Evolutionary conservation across 2,888 invertebrate species (phyloP), one percentile per base, ranked within the genome.

Genomic region (Oscheius myriophilus): DNA sequence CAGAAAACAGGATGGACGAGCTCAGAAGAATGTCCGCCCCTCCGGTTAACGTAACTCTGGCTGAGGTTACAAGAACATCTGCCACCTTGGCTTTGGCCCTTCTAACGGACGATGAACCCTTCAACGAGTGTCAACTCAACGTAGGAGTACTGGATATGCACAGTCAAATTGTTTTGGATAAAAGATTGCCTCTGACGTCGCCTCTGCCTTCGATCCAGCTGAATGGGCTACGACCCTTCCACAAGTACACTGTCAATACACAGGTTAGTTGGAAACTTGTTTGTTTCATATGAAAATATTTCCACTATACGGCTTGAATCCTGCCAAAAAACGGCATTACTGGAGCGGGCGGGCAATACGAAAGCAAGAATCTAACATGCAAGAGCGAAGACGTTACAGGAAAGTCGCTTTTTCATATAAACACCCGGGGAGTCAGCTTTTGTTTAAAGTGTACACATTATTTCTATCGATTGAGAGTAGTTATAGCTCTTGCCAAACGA

Each of bases 241-340:
- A 83, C 69, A 82, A 83, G 67, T 85, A 85, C 63, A 73, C 75
- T 0, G 76, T 83, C 4, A 84, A 82, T 52, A 75, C 83, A 1
- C 81, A 84, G 52, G 80, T 84, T 18, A 53, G 55, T 55, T 9
- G 9, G n/a, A n/a, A n/a, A n/a, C n/a, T n/a, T n/a, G n/a, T n/a
- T n/a, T n/a, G 52, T 52, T n/a, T 52, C 11, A 52, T 11, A 52
- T 21, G 23, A 11, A n/a, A 11, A 12, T 12, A n/a, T 52, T n/a
- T 11, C 11, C 11, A 52, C n/a, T 52, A 12, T 11, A 12, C 45
- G 45, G 45, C n/a, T 43, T 43, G 16, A 43, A 43, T 43, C 45
- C 45, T 12, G 45, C 12, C n/a, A n/a, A 43, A 43, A 43, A 43
- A 43, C 45, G 45, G 45, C 12, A 43, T 43, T 43, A 12, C 45